A percentile compares a stretch with the other conserved stretches of the same genome.
These are phyloP conservation scores for Xanthorhoe spadicearia DNA, from an alignment of 2,888 invertebrate species.

Conservation along the genomic window DNA sequence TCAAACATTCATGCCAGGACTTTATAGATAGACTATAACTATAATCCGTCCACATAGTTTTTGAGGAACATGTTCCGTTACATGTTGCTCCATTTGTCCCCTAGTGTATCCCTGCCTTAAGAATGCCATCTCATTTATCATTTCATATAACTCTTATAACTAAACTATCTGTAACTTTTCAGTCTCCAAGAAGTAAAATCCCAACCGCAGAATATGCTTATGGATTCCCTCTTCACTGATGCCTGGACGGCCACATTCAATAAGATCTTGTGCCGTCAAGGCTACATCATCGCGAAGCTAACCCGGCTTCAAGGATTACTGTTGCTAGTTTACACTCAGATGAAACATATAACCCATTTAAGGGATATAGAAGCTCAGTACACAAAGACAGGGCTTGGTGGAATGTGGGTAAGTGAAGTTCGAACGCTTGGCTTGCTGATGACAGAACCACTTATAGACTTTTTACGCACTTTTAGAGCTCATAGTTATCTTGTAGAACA, in stretches of 20 bases:
- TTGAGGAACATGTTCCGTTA: no score
- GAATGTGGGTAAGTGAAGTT: slow-evolving; percentile 90
- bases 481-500: no score
- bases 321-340: slow-evolving; percentile 90
- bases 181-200: slow-evolving; percentile 96
- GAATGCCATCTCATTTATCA: no score
- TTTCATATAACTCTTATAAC: no score
- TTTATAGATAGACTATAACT: no score
- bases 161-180: slow-evolving; percentile 38
- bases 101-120: no score
- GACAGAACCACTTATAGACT: no score
- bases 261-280: slow-evolving; percentile 87
- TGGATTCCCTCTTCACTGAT: slow-evolving; percentile 92
- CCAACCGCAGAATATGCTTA: slow-evolving; percentile 92
- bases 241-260: slow-evolving; percentile 93
- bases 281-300: slow-evolving; percentile 91
- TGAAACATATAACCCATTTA: slow-evolving; percentile 92
- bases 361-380: slow-evolving; percentile 94
- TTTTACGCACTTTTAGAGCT: no score
- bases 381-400: slow-evolving; percentile 95
- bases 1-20: no score
- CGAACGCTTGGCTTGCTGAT: no score
- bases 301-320: slow-evolving; percentile 94
- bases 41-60: no score
- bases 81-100: no score